Percentiles rank a stretch among this genome's conserved stretches.
phyloP scores from a whole-genome alignment of 2,888 invertebrate genomes.

The Ditylenchus weischeri region DNA sequence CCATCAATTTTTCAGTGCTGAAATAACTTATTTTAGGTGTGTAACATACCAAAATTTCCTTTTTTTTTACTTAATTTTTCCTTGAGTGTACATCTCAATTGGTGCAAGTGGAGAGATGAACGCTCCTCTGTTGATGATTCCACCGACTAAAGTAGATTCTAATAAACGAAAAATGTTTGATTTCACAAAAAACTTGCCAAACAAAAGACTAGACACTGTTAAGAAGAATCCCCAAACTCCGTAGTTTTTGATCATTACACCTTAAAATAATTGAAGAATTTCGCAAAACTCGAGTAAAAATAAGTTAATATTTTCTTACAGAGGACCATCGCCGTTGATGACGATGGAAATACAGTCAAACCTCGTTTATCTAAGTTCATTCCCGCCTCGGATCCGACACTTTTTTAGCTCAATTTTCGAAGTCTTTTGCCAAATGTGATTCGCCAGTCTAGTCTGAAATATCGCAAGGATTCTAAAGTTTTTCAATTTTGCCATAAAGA shows the following conservation, averaged over 20 bases:
- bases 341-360: no score
- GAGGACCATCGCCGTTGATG: no score
- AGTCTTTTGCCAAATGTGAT: no score
- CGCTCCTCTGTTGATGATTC: conserved; percentile 47
- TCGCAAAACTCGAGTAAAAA: no score
- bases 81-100: conserved; percentile 41
- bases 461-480: no score
- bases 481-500: no score
- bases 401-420: no score
- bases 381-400: no score
- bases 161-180: no score
- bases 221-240: conserved; percentile 49
- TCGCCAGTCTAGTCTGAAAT: no score
- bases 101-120: conserved; percentile 44
- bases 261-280: conserved; percentile 23
- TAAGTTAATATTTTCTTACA: no score
- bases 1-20: conserved; percentile 40
- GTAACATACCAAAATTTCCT: neutral
- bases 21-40: conserved; percentile 17
- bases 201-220: conserved; percentile 41
- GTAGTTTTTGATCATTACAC: conserved; percentile 49
- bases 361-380: no score
- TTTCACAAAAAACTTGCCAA: conserved; percentile 4
- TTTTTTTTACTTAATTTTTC: conserved; percentile 32
- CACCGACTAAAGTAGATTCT: conserved; percentile 23